Base-by-base conservation (phyloP, 2,888 invertebrate genomes). In the Venustoraphidia nigricollis region DNA sequence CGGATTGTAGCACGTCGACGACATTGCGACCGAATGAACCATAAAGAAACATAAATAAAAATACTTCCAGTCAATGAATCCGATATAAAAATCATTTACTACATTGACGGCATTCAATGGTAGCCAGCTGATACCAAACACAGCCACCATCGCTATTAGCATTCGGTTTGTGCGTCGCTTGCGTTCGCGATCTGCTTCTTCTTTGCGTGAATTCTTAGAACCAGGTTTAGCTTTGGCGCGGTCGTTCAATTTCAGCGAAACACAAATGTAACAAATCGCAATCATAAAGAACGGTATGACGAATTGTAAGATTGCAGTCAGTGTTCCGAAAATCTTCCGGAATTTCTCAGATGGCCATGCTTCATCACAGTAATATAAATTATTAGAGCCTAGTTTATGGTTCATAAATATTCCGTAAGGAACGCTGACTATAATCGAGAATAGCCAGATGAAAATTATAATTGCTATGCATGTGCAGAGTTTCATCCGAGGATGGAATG, bases 101-200 rank as follows among this genome's bases (percentile, higher is more conserved):
- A 95, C 77, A 63, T 95, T 95, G 55, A 92, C 81, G 46, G 87
- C 69, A 63, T 97, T 97, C 50, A 97, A 70, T 56, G 93, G 92
- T 47, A 92, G 67, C 93, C 97, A 98, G 36, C 94, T 96, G n/a
- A 91, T 70, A 0, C 93, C 90, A 62, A 98, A 98, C 47, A 97
- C 91, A 10, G 84, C 81, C 9, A 90, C 97, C 97, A 98, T 98
- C 2, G 92, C 87, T 51, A 97, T 93, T 51, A 98, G 70, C 97
- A 97, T 98, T 55, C 91, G 80, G 66, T 97, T 95, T 8, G 96
- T 95, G 39, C 92, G 75, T 47, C 86, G 77, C 61, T 95, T 94
- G 49, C 95, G 74, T 59, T 87, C 86, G 46, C 93, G 79, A 61
- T 95, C 96, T 11, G 83, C 77, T 61, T 92, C 92, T 62, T 93